Conservation (phyloP, 2,888 invertebrate species). For the Nemotelus nigrinus region DNA sequence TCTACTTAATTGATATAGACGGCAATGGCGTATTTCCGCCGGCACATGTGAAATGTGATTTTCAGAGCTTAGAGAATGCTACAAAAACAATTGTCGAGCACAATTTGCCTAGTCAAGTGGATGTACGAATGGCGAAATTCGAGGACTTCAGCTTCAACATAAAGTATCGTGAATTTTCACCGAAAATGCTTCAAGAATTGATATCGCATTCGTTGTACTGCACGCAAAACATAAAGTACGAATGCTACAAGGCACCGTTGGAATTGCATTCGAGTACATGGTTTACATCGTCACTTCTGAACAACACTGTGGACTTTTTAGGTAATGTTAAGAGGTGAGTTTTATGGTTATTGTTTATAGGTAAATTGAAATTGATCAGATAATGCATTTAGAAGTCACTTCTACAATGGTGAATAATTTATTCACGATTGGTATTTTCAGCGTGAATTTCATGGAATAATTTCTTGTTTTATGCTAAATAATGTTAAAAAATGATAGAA, state of each 20-base stretch:
- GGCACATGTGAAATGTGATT: conserved; percentile 91
- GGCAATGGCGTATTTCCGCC: conserved; percentile 93
- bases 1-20: conserved; percentile 92
- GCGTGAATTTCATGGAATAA: too few species aligned
- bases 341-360: background rate
- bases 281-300: conserved; percentile 83
- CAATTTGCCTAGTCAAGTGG: conserved; percentile 89
- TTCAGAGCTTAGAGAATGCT: conserved; percentile 84
- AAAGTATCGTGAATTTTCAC: conserved; percentile 87
- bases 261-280: conserved; percentile 89
- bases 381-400: too few species aligned
- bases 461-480: too few species aligned
- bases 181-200: conserved; percentile 90
- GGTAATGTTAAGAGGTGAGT: conserved; percentile 82
- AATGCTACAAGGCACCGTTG: conserved; percentile 87
- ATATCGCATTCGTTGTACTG: conserved; percentile 90
- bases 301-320: conserved; percentile 82
- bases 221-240: conserved; percentile 88
- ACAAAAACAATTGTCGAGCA: conserved; percentile 92
- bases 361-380: too few species aligned
- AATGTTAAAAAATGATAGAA: too few species aligned
- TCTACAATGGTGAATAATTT: too few species aligned
- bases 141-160: conserved; percentile 86
- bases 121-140: conserved; percentile 81
- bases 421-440: too few species aligned